phyloP scores from a whole-genome alignment of 2,888 invertebrate species.

The Acrobasis suavella region DNA sequence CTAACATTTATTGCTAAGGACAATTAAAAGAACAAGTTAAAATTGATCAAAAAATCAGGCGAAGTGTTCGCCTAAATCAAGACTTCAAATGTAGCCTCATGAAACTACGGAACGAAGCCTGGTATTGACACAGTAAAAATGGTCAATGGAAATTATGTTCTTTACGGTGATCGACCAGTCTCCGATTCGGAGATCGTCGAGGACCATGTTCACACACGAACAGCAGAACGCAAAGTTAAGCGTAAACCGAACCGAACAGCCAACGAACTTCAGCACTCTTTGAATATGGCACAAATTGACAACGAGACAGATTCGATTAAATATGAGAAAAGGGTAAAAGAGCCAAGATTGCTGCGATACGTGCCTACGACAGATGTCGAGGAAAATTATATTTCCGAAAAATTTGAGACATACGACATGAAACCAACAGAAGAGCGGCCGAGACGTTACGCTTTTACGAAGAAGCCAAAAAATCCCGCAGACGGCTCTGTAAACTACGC shows the following conservation, averaged over 20 bases:
- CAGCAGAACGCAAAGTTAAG: slow-evolving; percentile 61
- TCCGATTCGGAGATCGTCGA: slow-evolving; percentile 73
- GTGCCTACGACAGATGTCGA: slow-evolving; percentile 70
- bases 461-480: slow-evolving; percentile 70
- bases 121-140: slow-evolving; percentile 42
- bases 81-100: slow-evolving; percentile 35
- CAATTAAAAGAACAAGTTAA: background rate
- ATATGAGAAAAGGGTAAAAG: slow-evolving; percentile 72
- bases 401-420: slow-evolving; percentile 72
- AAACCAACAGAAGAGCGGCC: slow-evolving; percentile 65
- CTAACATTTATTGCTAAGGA: background rate
- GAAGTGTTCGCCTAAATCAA: slow-evolving; percentile 46
- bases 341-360: slow-evolving; percentile 68
- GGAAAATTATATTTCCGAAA: slow-evolving; percentile 67
- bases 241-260: slow-evolving; percentile 62
- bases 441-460: slow-evolving; percentile 64
- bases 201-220: slow-evolving; percentile 67
- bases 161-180: slow-evolving; percentile 71
- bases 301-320: slow-evolving; percentile 75
- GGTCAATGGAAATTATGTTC: slow-evolving; percentile 77
- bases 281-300: slow-evolving; percentile 65
- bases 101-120: slow-evolving; percentile 29
- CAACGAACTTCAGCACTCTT: slow-evolving; percentile 62
- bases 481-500: slow-evolving; percentile 75
- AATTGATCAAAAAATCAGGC: slow-evolving; percentile 35